Evolutionary conservation across 2,797 vertebrate genomes (phyloP).

Genomic region (Phyllotis vaccarum): DNA sequence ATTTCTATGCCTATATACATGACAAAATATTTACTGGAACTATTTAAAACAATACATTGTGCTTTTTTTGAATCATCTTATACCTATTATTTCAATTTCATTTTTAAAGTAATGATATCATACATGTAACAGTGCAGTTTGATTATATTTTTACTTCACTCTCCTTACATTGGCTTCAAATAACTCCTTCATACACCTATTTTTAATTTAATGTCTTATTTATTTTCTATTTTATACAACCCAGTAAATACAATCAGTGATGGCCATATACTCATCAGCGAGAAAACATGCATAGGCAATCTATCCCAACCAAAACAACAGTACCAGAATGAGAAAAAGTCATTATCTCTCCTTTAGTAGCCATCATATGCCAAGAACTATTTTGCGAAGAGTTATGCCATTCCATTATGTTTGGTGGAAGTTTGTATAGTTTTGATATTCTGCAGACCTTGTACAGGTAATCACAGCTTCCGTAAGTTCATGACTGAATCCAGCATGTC

Average conservation of each 20-base stretch:
- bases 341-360: not conserved
- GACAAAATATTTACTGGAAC: not conserved
- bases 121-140: not conserved
- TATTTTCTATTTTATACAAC: not conserved
- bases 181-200: not conserved
- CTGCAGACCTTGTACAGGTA: not conserved
- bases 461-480: no score
- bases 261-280: not conserved
- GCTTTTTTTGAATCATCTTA: not conserved
- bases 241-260: no score
- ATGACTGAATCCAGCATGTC: not conserved
- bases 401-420: not conserved
- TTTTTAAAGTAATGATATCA: not conserved
- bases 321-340: not conserved
- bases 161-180: fast-evolving
- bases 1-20: not conserved
- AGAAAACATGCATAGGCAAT: not conserved
- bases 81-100: not conserved
- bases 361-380: not conserved
- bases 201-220: no score
- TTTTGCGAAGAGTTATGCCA: not conserved
- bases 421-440: not conserved
- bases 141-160: not conserved
- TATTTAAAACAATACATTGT: not conserved
- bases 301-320: not conserved